Percentiles rank a stretch among this genome's conserved stretches.
phyloP scores from a whole-genome alignment of 2,113 vertebrate species.

The Agelaius tricolor region DNA sequence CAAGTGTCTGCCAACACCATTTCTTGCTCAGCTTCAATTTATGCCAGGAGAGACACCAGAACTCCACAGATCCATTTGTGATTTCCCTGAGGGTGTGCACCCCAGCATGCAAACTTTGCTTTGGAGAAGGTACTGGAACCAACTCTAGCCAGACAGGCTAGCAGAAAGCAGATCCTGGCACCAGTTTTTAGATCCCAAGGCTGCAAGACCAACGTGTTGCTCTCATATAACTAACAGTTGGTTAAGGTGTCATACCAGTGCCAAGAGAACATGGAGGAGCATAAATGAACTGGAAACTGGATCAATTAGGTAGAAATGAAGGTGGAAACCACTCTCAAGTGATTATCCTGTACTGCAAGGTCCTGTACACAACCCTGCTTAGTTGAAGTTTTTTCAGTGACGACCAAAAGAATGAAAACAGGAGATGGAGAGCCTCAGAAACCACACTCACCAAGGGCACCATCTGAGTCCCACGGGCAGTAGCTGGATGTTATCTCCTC shows the following conservation, averaged over 20 bases:
- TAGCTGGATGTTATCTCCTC: background rate
- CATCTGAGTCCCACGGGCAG: background rate
- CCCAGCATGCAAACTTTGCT: background rate
- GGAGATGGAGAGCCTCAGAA: background rate
- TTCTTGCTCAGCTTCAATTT: background rate
- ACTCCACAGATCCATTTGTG: background rate
- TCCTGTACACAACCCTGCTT: background rate
- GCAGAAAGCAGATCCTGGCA: background rate
- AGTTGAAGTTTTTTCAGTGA: background rate
- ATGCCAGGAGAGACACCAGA: background rate
- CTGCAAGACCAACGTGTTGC: background rate
- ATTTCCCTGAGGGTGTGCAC: background rate
- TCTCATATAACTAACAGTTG: background rate
- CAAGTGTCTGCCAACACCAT: background rate
- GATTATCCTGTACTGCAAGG: background rate
- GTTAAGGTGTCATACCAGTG: background rate
- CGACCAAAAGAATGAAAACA: background rate
- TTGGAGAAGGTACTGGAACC: background rate
- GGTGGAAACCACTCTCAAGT: background rate
- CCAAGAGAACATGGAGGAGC: background rate
- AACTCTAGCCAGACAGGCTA: background rate
- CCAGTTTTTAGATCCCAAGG: background rate
- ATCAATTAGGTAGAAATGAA: background rate
- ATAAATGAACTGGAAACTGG: background rate
- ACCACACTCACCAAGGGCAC: background rate